These are phyloP conservation scores for Sorex fumeus DNA, from an alignment of 2,113 vertebrate species.

Conservation along the genomic window DNA sequence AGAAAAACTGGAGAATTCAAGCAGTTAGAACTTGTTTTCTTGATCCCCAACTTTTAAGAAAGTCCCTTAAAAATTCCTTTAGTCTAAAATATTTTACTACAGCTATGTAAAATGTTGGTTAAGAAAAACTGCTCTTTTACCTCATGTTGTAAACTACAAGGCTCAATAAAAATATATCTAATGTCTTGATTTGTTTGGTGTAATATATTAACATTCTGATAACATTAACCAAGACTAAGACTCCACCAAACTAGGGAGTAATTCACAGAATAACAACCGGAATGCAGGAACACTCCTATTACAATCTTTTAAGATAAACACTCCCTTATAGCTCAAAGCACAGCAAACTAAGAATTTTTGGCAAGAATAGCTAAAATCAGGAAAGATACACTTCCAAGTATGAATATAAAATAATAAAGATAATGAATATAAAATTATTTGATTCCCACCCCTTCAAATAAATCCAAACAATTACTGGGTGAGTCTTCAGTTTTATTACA, in stretches of 20 bases:
- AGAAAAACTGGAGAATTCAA: slow-evolving; percentile 70
- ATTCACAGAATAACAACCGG: neutral
- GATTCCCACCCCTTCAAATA: slow-evolving; percentile 41
- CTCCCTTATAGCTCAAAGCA: too few species aligned
- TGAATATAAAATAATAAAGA: neutral
- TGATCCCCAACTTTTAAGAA: slow-evolving; percentile 62
- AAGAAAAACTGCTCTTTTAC: slow-evolving; percentile 73
- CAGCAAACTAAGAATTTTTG: too few species aligned
- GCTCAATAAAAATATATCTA: slow-evolving; percentile 76
- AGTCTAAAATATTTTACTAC: slow-evolving; percentile 79
- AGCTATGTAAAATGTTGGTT: slow-evolving; percentile 64
- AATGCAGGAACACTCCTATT: neutral
- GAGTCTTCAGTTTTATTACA: slow-evolving; percentile 90
- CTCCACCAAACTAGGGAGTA: neutral
- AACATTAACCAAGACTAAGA: neutral
- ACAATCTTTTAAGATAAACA: slow-evolving; percentile 16
- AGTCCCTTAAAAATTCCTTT: slow-evolving; percentile 52
- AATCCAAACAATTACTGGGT: slow-evolving; percentile 72
- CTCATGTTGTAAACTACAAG: slow-evolving; percentile 71
- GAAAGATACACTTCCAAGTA: slow-evolving; percentile 12
- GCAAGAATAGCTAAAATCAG: slow-evolving; percentile 40
- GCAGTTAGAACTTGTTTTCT: slow-evolving; percentile 65
- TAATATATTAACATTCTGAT: slow-evolving; percentile 51
- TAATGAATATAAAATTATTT: slow-evolving; percentile 3
- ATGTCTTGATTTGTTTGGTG: slow-evolving; percentile 44